A percentile compares a stretch with the other conserved stretches of the same genome.
phyloP scores from a whole-genome alignment of 92 coral and sea anemone genomes.

The Epizoanthus rinbou region DNA sequence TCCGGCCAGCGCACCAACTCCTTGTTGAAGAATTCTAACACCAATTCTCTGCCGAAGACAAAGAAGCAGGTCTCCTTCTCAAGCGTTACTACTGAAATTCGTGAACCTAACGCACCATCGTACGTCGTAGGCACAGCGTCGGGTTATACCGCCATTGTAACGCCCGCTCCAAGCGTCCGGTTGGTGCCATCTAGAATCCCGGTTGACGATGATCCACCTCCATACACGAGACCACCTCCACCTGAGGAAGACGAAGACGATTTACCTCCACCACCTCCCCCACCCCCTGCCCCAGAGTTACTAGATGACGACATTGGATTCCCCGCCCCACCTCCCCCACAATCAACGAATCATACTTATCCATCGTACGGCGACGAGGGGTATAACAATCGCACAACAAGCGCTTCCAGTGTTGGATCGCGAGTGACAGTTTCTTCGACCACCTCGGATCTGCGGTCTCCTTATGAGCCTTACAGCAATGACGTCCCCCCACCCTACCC shows the following conservation, averaged over 20 bases:
- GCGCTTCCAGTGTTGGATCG: slow-evolving; percentile 50
- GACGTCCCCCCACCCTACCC: neutral
- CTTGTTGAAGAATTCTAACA: slow-evolving; percentile 54
- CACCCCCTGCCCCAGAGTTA: slow-evolving; percentile 79
- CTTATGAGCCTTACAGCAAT: slow-evolving; percentile 23
- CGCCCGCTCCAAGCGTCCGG: slow-evolving; percentile 88
- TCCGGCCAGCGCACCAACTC: slow-evolving; percentile 51
- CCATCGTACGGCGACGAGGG: slow-evolving; percentile 51
- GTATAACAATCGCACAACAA: slow-evolving; percentile 42
- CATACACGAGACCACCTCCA: slow-evolving; percentile 65
- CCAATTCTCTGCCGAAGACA: slow-evolving; percentile 51
- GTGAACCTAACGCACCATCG: slow-evolving; percentile 85
- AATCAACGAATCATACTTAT: slow-evolving; percentile 55
- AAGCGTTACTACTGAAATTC: slow-evolving; percentile 88
- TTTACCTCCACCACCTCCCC: slow-evolving; percentile 88
- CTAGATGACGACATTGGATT: slow-evolving; percentile 61
- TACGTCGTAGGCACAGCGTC: slow-evolving; percentile 77
- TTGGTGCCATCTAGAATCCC: slow-evolving; percentile 88
- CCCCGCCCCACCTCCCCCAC: slow-evolving; percentile 78
- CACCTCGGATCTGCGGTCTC: slow-evolving; percentile 53
- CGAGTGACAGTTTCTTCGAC: slow-evolving; percentile 49
- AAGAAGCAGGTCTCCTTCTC: slow-evolving; percentile 95
- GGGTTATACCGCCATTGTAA: slow-evolving; percentile 79
- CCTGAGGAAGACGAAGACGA: slow-evolving; percentile 71
- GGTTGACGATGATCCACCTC: slow-evolving; percentile 62